phyloP scores from a whole-genome alignment of 2,888 invertebrate species.

The Phyllotreta striolata region DNA sequence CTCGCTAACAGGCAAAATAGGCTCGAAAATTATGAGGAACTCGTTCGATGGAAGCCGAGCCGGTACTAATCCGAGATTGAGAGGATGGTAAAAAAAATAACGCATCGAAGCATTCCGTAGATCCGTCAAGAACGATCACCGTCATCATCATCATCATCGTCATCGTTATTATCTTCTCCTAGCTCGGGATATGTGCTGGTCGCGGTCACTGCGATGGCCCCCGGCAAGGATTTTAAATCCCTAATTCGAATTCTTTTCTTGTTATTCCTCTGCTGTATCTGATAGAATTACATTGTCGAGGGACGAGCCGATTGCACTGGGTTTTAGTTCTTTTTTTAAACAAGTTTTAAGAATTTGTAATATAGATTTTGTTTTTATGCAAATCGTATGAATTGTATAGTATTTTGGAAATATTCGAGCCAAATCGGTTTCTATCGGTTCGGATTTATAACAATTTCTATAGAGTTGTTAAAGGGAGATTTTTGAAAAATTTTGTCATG shows the following conservation, averaged over 20 bases:
- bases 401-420: no score
- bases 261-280: slow-evolving; percentile 7
- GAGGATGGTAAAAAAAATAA: no score
- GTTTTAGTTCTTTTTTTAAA: no score
- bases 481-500: no score
- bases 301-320: no score
- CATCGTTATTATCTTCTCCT: neutral
- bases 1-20: slow-evolving; percentile 17
- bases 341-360: no score
- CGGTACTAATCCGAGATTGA: no score
- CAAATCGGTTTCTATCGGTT: no score
- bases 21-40: slow-evolving; percentile 5
- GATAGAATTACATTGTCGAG: slow-evolving; percentile 13
- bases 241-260: slow-evolving; percentile 29
- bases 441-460: no score
- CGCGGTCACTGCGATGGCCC: slow-evolving; percentile 27
- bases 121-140: slow-evolving; percentile 1
- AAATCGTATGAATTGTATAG: no score
- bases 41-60: neutral
- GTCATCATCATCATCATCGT: neutral
- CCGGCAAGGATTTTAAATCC: slow-evolving; percentile 36
- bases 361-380: no score
- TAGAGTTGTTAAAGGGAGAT: no score
- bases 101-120: neutral
- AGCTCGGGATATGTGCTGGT: neutral